Conservation (phyloP, 2,888 invertebrate genomes). For the Acleris holmiana region DNA sequence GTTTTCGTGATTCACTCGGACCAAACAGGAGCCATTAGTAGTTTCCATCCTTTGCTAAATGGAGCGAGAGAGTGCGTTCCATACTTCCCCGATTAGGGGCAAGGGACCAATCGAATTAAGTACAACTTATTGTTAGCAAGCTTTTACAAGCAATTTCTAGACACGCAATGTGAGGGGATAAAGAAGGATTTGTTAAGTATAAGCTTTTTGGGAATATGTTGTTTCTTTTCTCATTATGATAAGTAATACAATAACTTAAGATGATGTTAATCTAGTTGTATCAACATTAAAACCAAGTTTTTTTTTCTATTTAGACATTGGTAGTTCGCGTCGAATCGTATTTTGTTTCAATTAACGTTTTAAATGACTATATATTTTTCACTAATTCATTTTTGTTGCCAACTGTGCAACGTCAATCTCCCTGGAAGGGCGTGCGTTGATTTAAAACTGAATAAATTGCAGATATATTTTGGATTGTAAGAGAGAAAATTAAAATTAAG, state of each 20-base stretch:
- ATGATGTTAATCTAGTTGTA: no score
- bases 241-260: neutral
- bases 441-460: no score
- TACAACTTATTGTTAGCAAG: constrained; percentile 28
- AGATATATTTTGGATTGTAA: no score
- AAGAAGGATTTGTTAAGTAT: neutral
- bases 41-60: constrained; percentile 47
- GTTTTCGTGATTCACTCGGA: constrained; percentile 13
- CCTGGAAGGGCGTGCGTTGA: no score
- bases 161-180: neutral
- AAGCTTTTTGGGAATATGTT: neutral
- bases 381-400: no score
- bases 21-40: constrained; percentile 43
- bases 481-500: no score
- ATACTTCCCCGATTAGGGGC: constrained; percentile 32
- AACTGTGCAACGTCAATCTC: no score
- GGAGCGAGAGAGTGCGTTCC: constrained; percentile 45
- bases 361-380: no score
- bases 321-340: no score
- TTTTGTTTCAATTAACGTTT: no score
- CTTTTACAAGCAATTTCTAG: constrained; percentile 11
- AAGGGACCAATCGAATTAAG: constrained; percentile 35
- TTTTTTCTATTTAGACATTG: no score
- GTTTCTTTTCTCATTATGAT: neutral
- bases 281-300: no score